These are phyloP conservation scores for Orthonyx spaldingii DNA, from an alignment of 2,113 vertebrate genomes.

Conservation along the genomic window DNA sequence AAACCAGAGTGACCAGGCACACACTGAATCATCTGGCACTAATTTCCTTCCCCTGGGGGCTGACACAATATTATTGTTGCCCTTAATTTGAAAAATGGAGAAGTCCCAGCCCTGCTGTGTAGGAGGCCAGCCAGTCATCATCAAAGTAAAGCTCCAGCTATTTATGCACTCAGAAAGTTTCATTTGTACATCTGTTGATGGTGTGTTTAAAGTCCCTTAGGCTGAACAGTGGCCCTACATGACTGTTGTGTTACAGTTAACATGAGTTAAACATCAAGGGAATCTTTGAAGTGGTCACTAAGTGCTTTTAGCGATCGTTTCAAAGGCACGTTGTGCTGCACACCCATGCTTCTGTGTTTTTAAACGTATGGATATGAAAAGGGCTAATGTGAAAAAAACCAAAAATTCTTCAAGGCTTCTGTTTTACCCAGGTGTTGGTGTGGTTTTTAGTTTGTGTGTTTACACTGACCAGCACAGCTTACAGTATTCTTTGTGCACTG, in stretches of 20 bases:
- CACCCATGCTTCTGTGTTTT: neutral
- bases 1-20: neutral
- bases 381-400: neutral
- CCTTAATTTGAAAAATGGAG: neutral
- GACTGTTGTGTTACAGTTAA: neutral
- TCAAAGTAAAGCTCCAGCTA: neutral
- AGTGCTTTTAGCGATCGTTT: constrained; percentile 33
- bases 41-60: neutral
- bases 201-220: constrained; percentile 22
- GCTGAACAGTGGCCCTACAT: neutral
- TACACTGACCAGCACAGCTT: neutral
- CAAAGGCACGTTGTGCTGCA: neutral
- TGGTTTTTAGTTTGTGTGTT: neutral
- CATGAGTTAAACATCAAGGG: constrained; percentile 20
- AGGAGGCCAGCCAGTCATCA: constrained; percentile 3
- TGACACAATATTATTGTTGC: constrained; percentile 6
- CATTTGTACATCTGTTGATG: constrained; percentile 2
- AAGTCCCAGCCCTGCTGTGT: neutral
- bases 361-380: neutral
- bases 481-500: neutral
- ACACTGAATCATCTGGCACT: constrained; percentile 6
- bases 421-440: neutral
- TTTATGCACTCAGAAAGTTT: neutral
- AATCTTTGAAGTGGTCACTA: constrained; percentile 29
- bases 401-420: neutral